Evolutionary conservation across 2,113 vertebrate genomes (phyloP).

Genomic region (Perca fluviatilis): DNA sequence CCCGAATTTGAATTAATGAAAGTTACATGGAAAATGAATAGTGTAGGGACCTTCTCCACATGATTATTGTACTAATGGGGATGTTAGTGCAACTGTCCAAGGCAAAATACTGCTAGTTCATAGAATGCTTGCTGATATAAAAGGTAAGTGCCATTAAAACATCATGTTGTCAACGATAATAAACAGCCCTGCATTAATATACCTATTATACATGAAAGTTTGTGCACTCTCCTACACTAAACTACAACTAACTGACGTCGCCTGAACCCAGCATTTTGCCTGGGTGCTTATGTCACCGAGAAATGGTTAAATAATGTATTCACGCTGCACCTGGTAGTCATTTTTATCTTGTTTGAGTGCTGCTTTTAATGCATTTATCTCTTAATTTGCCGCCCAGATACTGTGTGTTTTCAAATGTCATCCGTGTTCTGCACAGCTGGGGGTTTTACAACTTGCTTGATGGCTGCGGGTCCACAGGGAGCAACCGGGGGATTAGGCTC

Average conservation of each 20-base stretch:
- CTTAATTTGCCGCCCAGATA: slow-evolving; percentile 59
- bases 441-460: slow-evolving; percentile 60
- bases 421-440: slow-evolving; percentile 70
- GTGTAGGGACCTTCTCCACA: slow-evolving; percentile 49
- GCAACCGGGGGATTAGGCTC: slow-evolving; percentile 72
- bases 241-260: not conserved
- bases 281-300: slow-evolving; percentile 20
- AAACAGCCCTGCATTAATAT: slow-evolving; percentile 48
- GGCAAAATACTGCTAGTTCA: slow-evolving; percentile 38
- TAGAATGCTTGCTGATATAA: slow-evolving; percentile 44
- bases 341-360: slow-evolving; percentile 41
- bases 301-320: slow-evolving; percentile 35
- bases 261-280: not conserved
- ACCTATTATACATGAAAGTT: slow-evolving; percentile 42
- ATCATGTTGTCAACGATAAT: slow-evolving; percentile 37
- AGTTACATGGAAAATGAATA: slow-evolving; percentile 65
- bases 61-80: slow-evolving; percentile 61
- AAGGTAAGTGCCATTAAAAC: slow-evolving; percentile 68
- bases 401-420: slow-evolving; percentile 75
- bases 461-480: slow-evolving; percentile 69
- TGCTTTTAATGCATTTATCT: slow-evolving; percentile 59
- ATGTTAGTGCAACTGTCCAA: slow-evolving; percentile 63
- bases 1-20: slow-evolving; percentile 75
- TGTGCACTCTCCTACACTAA: slow-evolving; percentile 21
- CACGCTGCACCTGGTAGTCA: slow-evolving; percentile 38